Base-by-base conservation (phyloP, 2,888 invertebrate genomes). In the Eupeodes latifasciatus region DNA sequence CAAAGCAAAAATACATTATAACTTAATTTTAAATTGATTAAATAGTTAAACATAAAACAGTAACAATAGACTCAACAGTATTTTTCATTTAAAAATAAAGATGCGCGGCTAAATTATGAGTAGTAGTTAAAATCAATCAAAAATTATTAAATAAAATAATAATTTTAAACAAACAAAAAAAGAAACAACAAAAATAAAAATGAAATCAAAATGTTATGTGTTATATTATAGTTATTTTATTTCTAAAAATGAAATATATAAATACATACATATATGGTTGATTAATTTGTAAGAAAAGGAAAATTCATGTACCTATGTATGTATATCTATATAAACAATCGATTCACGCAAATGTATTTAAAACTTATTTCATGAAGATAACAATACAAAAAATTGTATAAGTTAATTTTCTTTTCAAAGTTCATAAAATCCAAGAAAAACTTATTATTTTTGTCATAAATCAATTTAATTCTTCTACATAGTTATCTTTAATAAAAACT, bases 41-140 rank as follows among this genome's bases (percentile, higher is more conserved):
- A 62, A 40, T 71, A 61, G 49, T n/a, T 49, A 53, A 51, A 47
- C 10, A 59, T 49, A 53, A 81, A 69, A 14, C 7, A 66, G 12
- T 9, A 47, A 66, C 49, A 49, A 62, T 14, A 82, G 82, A 86
- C 77, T 81, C 61, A 85, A 82, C 86, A 86, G 86, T 86, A 86
- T 86, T 86, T 81, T 85, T 81, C 72, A 77, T 67, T 66, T 74
- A 69, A 53, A 81, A 51, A 69, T 74, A 27, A 78, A n/a, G 27
- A 64, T 78, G 49, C 55, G 44, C 49, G 49, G 62, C 44, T 75
- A 49, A 69, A 44, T 55, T 44, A 61, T 66, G 57, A 77, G 55
- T 55, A 36, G 36, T 14, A 36, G 36, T 59, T 27, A 14, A 36
- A 59, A 59, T 14, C 6, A 1, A 34, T 34, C 14, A 57, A 6